Conservation (phyloP, 2,888 invertebrate species). For the Heliconius cydno region DNA sequence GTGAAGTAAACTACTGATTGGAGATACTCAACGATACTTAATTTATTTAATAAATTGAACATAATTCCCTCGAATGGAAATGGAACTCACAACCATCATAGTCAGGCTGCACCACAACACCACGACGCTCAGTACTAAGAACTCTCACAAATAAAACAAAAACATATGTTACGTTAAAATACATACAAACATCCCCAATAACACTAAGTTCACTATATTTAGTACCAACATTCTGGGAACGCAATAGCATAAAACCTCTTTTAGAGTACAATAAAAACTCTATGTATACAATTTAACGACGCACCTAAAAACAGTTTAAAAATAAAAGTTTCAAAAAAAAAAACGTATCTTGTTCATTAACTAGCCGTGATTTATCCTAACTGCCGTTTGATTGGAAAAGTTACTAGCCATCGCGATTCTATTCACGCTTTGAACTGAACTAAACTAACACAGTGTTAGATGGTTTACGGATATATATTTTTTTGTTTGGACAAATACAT, state of each 20-base stretch:
- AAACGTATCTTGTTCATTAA: constrained; percentile 44
- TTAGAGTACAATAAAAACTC: constrained; percentile 73
- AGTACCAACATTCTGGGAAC: constrained; percentile 54
- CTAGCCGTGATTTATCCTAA: constrained; percentile 47
- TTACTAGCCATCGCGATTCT: constrained; percentile 38
- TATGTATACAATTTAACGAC: constrained; percentile 71
- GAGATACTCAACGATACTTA: neutral
- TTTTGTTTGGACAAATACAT: constrained; percentile 30
- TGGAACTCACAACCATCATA: neutral
- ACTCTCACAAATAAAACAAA: neutral
- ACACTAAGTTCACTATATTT: constrained; percentile 38
- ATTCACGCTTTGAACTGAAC: constrained; percentile 44
- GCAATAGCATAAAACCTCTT: constrained; percentile 60
- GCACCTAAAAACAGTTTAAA: constrained; percentile 46
- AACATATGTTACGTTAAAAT: neutral
- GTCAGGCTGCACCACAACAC: neutral
- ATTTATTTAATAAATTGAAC: neutral
- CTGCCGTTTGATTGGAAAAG: constrained; percentile 47
- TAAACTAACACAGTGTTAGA: constrained; percentile 40
- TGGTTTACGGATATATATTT: constrained; percentile 31
- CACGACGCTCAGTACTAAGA: neutral
- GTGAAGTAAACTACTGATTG: too few species aligned
- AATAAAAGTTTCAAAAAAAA: constrained; percentile 38
- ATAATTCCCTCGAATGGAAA: neutral
- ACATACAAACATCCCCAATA: constrained; percentile 17